These are phyloP conservation scores for Eupeodes latifasciatus DNA, from an alignment of 2,888 invertebrate species.

Conservation along the genomic window DNA sequence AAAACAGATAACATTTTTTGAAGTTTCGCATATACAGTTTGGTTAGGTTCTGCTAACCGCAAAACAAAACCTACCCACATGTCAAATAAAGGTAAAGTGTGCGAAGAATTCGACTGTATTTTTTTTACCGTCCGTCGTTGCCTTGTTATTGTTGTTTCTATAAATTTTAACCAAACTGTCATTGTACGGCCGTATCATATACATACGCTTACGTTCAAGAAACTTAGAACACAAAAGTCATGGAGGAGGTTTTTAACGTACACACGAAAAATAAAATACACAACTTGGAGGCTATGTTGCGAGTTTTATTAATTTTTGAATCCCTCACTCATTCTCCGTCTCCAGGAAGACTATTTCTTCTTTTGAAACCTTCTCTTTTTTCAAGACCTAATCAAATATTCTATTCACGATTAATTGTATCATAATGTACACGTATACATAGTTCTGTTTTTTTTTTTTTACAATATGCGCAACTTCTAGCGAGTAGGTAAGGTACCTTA, in stretches of 20 bases:
- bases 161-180: slow-evolving; percentile 59
- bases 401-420: slow-evolving; percentile 76
- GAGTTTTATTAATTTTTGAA: slow-evolving; percentile 42
- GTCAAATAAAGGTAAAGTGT: slow-evolving; percentile 72
- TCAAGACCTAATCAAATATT: slow-evolving; percentile 73
- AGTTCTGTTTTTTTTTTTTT: not conserved
- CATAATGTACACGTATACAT: slow-evolving; percentile 57
- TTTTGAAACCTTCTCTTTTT: slow-evolving; percentile 28
- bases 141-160: slow-evolving; percentile 54
- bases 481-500: not conserved
- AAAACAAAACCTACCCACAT: slow-evolving; percentile 64
- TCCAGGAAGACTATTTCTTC: slow-evolving; percentile 66
- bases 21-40: not conserved
- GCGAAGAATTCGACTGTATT: slow-evolving; percentile 57
- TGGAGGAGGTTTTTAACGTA: slow-evolving; percentile 28
- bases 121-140: slow-evolving; percentile 38
- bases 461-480: slow-evolving; percentile 23
- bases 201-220: not conserved
- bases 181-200: slow-evolving; percentile 1
- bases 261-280: not conserved
- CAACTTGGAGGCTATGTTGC: slow-evolving; percentile 31
- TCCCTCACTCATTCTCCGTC: not conserved
- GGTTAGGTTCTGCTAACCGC: slow-evolving; percentile 5
- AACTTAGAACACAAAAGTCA: slow-evolving; percentile 28
- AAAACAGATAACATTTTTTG: slow-evolving; percentile 18